Evolutionary conservation across 2,888 invertebrate species (phyloP), one percentile per base, ranked within the genome.

Genomic region (Drosophila longiperda): DNA sequence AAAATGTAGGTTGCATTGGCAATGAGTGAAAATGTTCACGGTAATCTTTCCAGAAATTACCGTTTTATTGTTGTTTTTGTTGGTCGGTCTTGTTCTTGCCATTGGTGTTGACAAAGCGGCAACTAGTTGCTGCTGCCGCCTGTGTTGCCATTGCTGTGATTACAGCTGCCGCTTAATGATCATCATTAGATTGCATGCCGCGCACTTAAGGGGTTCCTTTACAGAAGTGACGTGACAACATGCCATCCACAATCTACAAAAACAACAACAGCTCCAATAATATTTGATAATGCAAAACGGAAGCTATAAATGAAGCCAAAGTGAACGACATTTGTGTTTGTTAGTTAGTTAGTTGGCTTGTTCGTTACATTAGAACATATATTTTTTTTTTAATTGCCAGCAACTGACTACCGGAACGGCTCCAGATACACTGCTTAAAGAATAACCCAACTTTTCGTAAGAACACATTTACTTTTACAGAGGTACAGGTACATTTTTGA

Each of bases 261-360:
- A 40, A 34, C 26, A 64, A 64, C 57, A 60, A 50, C 72, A 53
- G 40, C 62, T 72, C 61, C 79, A 81, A 88, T 88, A 87, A 86
- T 90, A 90, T 90, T 87, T 87, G 87, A 89, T 89, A 90, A 87
- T 89, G 82, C 66, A 79, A 90, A 87, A 89, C 90, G 87, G 87
- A 87, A 87, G 80, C 89, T 71, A 77, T 90, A 79, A 89, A 81
- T 12, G 70, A 71, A 53, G 67, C 66, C 60, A 65, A 77, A 66
- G 68, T 52, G 64, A 80, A 64, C 76, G 80, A 75, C 89, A 84
- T 75, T 78, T 81, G 74, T 67, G 80, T 65, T 67, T 42, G 61
- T 70, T 68, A 36, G 42, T 57, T 66, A 29, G 61, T 50, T 59
- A 49, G 50, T 53, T 50, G 15, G 29, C 36, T 58, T 15, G 11